These are phyloP conservation scores for Limnephilus marmoratus DNA, from an alignment of 2,888 invertebrate genomes.

Conservation along the genomic window DNA sequence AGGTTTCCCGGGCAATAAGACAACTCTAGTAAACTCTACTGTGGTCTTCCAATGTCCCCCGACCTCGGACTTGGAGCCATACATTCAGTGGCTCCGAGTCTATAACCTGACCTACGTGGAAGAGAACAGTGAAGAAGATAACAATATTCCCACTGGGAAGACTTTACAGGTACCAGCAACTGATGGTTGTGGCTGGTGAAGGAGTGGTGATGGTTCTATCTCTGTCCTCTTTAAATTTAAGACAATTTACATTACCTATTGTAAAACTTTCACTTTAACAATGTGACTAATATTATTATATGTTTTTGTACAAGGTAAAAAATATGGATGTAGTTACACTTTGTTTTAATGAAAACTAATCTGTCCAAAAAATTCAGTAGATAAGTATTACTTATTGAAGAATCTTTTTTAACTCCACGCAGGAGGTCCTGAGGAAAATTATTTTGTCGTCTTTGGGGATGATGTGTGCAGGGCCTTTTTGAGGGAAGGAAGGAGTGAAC, in stretches of 20 bases:
- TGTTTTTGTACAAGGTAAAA: neutral
- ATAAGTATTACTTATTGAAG: too few relatives aligned
- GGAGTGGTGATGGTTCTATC: neutral
- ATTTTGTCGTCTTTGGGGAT: too few relatives aligned
- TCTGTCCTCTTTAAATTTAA: neutral
- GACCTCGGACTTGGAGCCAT: constrained; percentile 89
- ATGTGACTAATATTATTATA: neutral
- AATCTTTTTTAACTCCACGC: too few relatives aligned
- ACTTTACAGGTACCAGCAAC: constrained; percentile 66
- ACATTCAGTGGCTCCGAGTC: constrained; percentile 86
- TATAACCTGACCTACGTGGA: constrained; percentile 70
- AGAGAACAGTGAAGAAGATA: constrained; percentile 68
- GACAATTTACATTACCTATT: neutral
- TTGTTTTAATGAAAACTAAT: neutral
- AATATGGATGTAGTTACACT: neutral
- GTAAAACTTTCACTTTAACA: neutral
- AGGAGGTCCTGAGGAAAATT: too few relatives aligned
- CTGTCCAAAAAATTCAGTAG: too few relatives aligned
- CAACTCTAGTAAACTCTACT: constrained; percentile 84
- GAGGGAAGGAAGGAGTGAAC: too few relatives aligned
- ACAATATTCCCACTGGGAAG: constrained; percentile 56
- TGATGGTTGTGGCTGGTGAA: constrained; percentile 65
- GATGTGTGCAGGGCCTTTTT: too few relatives aligned
- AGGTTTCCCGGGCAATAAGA: constrained; percentile 88
- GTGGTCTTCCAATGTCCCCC: constrained; percentile 87